Evolutionary conservation across 2,888 invertebrate species (phyloP), one percentile per base, ranked within the genome.

Genomic region (Ligdia adustata): DNA sequence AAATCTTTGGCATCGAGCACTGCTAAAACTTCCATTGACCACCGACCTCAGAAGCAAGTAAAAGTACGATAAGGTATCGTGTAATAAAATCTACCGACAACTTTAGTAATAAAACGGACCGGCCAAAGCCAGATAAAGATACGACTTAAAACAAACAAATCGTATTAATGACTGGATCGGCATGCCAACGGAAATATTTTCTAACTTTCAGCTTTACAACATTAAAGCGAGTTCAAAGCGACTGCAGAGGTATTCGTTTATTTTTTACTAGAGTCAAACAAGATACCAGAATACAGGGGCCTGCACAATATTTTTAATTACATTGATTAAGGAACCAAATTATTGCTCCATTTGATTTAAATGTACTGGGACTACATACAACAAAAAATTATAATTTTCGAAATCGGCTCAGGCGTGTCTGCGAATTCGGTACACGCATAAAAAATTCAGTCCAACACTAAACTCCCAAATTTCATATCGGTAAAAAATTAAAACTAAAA

Each of bases 141-240:
- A 31, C 14, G 31, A 29, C 20, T 31, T 31, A 41, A 34, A 18
- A 13, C 29, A 55, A 55, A 51, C 48, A 57, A 55, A 54, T 55
- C 31, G 33, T 41, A 45, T 48, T 39, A 50, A 44, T 34, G 28
- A 31, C 48, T 34, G 43, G 32, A 48, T 45, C 37, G 28, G 33
- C 45, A 31, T 45, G 48, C 41, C 47, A 38, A 52, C 45, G 43
- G 32, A 50, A 51, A 55, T 53, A 62, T 54, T 57, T 55, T 37
- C 50, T 51, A 50, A 55, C 45, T 52, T 46, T 51, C 24, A 12
- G 22, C 7, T 13, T 13, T 9, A 14, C 9, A 39, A 39, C 11
- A 38, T 24, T 5, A 24, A 15, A 15, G 9, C 40, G 15, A n/a
- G 6, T 18, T 18, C 1, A 11, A 11, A 18, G 24, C 12, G 37